Base-by-base conservation (phyloP, 2,113 vertebrate species). In the Indicator indicator region DNA sequence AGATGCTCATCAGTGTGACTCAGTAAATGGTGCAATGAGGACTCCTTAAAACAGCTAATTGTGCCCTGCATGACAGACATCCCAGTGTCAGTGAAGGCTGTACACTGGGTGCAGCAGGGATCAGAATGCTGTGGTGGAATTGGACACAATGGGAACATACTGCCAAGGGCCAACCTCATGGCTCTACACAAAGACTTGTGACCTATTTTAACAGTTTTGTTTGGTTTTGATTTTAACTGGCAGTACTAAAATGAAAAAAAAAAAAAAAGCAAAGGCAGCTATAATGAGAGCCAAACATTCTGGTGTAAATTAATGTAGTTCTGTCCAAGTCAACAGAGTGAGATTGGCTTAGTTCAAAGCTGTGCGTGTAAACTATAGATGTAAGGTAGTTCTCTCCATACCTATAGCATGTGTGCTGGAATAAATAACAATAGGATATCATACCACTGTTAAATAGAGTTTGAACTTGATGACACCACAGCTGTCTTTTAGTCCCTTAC, bases 221-320 rank as follows among this genome's bases (percentile, higher is more conserved):
- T 95, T 96, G 92, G 76, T 94, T 95, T 95, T 95, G 83, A 83
- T 94, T 95, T 95, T 94, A 71, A 80, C 62, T 90, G 86, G 42
- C 76, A 90, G 12, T 40, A 38, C 32, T 93, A 86, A 75, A 95
- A 3, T 60, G 13, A 36, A 36, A 36, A 36, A 36, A 36, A 36
- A 56, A 60, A 80, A 63, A 86, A 14, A 13, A 32, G 23, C 70
- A 96, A 88, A 87, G 11, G 60, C 24, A 20, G 18, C 33, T 71
- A 26, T 50, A 78, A 94, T 44, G 65, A 85, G 78, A 83, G 68
- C 32, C 65, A 81, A 93, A 81, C 62, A 92, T 36, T 64, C 72
- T 77, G 9, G 58, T 55, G 71, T 46, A 88, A 96, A 71, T 71
- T 78, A 89, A 7, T 62, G 21, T 12, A 82, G 38, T 59, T 60